These are phyloP conservation scores for Tipula lateralis DNA, from an alignment of 2,888 invertebrate genomes.

Conservation along the genomic window DNA sequence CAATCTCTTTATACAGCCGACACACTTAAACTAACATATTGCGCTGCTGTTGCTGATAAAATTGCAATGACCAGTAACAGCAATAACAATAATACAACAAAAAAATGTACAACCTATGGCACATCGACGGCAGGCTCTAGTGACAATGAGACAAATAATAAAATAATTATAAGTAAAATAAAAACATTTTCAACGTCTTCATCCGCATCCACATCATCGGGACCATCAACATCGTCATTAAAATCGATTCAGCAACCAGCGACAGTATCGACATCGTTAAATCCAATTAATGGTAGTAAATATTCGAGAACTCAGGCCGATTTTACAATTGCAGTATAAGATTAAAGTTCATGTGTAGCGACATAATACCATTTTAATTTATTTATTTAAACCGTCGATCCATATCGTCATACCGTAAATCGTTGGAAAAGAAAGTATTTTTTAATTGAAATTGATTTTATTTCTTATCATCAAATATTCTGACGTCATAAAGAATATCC, in stretches of 20 bases:
- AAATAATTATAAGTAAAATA: not conserved
- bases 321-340: slow-evolving; percentile 50
- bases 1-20: slow-evolving; percentile 45
- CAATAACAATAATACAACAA: not conserved
- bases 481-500: too few relatives aligned
- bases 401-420: too few relatives aligned
- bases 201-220: not conserved
- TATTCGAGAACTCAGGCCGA: slow-evolving; percentile 46
- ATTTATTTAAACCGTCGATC: too few relatives aligned
- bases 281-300: slow-evolving; percentile 35
- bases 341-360: not conserved
- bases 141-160: not conserved
- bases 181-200: not conserved
- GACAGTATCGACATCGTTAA: slow-evolving; percentile 19
- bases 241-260: not conserved
- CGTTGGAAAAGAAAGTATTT: too few relatives aligned
- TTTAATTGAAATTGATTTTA: too few relatives aligned
- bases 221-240: slow-evolving; percentile 15
- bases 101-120: slow-evolving; percentile 28
- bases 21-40: slow-evolving; percentile 42
- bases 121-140: not conserved
- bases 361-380: too few relatives aligned
- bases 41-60: slow-evolving; percentile 33
- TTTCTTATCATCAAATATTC: too few relatives aligned
- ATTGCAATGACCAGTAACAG: not conserved